Percentiles rank a stretch among this genome's conserved stretches.
Evolutionary conservation across 2,113 vertebrate genomes (phyloP).

Genomic region (Eurystomus gularis): DNA sequence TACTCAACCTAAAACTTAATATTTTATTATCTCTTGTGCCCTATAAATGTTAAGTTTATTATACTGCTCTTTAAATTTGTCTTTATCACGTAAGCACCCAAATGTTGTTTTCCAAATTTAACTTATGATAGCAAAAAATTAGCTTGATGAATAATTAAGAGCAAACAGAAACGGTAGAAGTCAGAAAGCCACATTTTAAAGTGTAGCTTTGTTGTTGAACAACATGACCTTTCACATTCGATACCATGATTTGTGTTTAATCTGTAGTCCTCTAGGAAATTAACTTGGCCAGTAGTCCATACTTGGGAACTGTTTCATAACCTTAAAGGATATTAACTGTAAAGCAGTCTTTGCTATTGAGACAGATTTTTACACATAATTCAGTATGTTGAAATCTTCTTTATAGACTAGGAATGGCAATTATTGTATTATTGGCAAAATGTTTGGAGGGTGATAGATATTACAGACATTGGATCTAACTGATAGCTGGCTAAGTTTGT

Average conservation of each 20-base stretch:
- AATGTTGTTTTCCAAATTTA: not conserved
- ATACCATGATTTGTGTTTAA: conserved; percentile 17
- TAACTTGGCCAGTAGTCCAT: not conserved
- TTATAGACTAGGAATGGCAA: not conserved
- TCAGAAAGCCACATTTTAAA: conserved; percentile 3
- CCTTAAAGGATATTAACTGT: not conserved
- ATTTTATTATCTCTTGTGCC: not conserved
- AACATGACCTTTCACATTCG: not conserved
- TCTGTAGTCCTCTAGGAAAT: conserved; percentile 4
- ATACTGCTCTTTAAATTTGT: not conserved
- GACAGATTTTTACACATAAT: not conserved
- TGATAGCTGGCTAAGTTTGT: not conserved
- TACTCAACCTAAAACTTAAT: not conserved
- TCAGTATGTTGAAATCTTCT: not conserved
- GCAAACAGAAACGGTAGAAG: not conserved
- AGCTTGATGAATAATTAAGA: conserved; percentile 7
- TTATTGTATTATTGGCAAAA: not conserved
- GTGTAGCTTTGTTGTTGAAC: not conserved
- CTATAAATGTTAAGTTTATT: not conserved
- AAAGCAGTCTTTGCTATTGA: not conserved
- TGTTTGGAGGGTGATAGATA: not conserved
- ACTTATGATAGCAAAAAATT: not conserved
- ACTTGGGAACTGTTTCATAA: not conserved
- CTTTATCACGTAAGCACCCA: not conserved
- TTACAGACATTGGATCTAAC: not conserved